Percentiles rank a stretch among this genome's conserved stretches.
Evolutionary conservation across 2,888 invertebrate species (phyloP).

Genomic region (Clepsis dumicolana): DNA sequence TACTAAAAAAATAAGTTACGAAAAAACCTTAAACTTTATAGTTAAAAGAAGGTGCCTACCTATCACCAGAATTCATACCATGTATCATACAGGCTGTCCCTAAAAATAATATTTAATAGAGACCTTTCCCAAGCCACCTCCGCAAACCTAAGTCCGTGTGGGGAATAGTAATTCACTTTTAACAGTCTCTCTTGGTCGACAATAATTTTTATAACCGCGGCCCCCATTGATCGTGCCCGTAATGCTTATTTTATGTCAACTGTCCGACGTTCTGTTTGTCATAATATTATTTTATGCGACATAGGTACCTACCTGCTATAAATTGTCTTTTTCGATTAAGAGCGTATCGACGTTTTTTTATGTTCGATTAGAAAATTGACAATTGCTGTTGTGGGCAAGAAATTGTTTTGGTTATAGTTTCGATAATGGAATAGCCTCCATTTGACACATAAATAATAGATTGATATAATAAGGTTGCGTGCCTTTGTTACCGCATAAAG

Average conservation of each 20-base stretch:
- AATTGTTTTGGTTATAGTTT: not conserved
- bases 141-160: slow-evolving; percentile 53
- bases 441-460: not conserved
- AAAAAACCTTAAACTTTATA: no score
- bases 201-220: slow-evolving; percentile 63
- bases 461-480: no score
- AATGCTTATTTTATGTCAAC: slow-evolving; percentile 48
- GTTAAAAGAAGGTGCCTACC: no score
- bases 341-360: slow-evolving; percentile 10
- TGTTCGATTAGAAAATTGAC: slow-evolving; percentile 15
- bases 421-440: not conserved
- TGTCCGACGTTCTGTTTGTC: slow-evolving; percentile 45
- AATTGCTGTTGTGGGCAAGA: not conserved
- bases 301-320: slow-evolving; percentile 29
- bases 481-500: no score
- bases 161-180: slow-evolving; percentile 76
- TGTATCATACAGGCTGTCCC: not conserved
- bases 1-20: no score
- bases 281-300: slow-evolving; percentile 34
- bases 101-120: not conserved
- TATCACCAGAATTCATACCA: no score
- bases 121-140: slow-evolving; percentile 50
- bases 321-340: slow-evolving; percentile 31
- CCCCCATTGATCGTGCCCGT: slow-evolving; percentile 41
- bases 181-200: slow-evolving; percentile 62